These are phyloP conservation scores for Drosophila serrata DNA, from an alignment of 1,140 invertebrate species.

Conservation along the genomic window DNA sequence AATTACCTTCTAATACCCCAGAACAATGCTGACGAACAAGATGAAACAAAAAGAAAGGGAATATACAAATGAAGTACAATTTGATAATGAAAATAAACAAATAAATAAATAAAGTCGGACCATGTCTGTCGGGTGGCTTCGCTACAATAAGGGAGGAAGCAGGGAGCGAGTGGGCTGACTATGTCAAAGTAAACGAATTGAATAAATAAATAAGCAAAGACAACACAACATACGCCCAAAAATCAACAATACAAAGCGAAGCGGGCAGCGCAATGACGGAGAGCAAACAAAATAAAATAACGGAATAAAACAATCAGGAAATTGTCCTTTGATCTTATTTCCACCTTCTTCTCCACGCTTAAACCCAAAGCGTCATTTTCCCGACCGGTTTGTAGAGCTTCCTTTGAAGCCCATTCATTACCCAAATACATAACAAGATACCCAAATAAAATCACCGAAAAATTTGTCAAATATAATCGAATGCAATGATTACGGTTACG, in stretches of 20 bases:
- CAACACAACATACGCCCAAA: constrained; percentile 73
- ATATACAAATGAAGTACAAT: constrained; percentile 67
- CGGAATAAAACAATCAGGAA: constrained; percentile 81
- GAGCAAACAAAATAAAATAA: constrained; percentile 82
- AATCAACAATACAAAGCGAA: constrained; percentile 50
- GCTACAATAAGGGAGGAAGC: constrained; percentile 10
- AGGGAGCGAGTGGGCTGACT: constrained; percentile 10
- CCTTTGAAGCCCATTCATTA: constrained; percentile 62
- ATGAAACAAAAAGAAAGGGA: constrained; percentile 40
- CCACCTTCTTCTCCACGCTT: constrained; percentile 15
- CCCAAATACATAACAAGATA: constrained; percentile 66
- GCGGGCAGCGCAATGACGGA: constrained; percentile 20
- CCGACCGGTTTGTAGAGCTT: constrained; percentile 14
- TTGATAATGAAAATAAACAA: constrained; percentile 76
- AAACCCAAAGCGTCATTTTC: constrained; percentile 52
- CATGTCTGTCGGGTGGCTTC: constrained; percentile 5
- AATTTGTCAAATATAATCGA: constrained; percentile 40
- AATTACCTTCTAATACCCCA: background rate
- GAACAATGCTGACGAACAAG: constrained; percentile 5
- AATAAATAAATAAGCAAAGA: constrained; percentile 74
- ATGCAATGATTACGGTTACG: constrained; percentile 47
- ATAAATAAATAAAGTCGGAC: constrained; percentile 58
- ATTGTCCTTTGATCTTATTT: constrained; percentile 83
- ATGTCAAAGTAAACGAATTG: constrained; percentile 64
- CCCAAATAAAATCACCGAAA: constrained; percentile 60